These are phyloP conservation scores for Drosophila bipectinata DNA, from an alignment of 1,140 invertebrate genomes.

Conservation along the genomic window DNA sequence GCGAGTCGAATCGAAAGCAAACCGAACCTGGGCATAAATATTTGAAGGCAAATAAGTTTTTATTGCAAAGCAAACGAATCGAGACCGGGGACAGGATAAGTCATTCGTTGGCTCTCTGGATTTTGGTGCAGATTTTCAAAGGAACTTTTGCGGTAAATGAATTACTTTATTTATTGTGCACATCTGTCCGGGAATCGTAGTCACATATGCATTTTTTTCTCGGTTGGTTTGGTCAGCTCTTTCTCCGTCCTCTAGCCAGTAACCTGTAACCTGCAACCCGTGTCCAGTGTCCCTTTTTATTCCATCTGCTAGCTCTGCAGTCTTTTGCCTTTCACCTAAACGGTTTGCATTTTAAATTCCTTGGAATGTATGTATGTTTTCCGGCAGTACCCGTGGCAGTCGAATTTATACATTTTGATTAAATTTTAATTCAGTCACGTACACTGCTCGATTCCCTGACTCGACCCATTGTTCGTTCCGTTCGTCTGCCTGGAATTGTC, in stretches of 20 bases:
- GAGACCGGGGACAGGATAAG: conserved; percentile 37
- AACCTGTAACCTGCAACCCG: background rate
- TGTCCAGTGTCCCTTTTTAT: conserved; percentile 4
- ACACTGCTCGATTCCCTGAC: conserved; percentile 41
- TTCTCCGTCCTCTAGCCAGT: background rate
- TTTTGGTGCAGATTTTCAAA: conserved; percentile 73
- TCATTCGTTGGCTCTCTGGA: conserved; percentile 44
- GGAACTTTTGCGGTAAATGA: conserved; percentile 78
- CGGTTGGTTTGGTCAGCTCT: conserved; percentile 38
- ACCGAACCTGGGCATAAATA: conserved; percentile 59
- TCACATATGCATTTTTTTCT: conserved; percentile 52
- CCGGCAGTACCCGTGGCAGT: background rate
- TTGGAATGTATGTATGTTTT: conserved; percentile 5
- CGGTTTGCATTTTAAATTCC: conserved; percentile 65
- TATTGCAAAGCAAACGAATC: conserved; percentile 70
- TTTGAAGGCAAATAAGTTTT: conserved; percentile 77
- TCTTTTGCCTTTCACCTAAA: conserved; percentile 43
- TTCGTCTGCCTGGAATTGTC: conserved; percentile 42
- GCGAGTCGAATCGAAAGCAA: conserved; percentile 14
- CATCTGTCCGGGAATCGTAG: conserved; percentile 54
- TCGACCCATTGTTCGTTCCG: conserved; percentile 46
- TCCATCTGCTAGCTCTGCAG: conserved; percentile 31
- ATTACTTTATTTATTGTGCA: conserved; percentile 80
- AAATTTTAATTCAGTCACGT: conserved; percentile 83
- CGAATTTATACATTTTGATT: conserved; percentile 79